phyloP scores from a whole-genome alignment of 2,888 invertebrate genomes.

The Dilophus febrilis region DNA sequence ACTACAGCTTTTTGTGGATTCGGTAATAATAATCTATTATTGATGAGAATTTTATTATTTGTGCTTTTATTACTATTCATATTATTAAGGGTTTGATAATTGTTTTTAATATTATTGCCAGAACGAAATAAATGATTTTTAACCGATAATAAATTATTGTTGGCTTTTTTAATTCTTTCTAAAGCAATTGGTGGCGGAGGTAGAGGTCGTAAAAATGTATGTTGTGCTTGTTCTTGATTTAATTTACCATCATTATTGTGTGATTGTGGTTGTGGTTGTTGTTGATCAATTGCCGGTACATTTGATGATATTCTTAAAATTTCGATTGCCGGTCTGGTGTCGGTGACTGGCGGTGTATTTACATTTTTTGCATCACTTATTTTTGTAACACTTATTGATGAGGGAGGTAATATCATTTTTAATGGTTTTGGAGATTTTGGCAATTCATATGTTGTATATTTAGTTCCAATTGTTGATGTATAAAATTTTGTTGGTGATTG shows the following conservation, averaged over 20 bases:
- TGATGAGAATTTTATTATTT: too few species aligned
- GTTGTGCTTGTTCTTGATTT: slow-evolving; percentile 10
- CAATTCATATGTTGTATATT: slow-evolving; percentile 16
- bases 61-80: too few species aligned
- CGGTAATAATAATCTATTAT: background rate
- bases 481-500: slow-evolving; percentile 11
- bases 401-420: slow-evolving; percentile 19
- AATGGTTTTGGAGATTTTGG: slow-evolving; percentile 11
- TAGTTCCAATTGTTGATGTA: slow-evolving; percentile 20
- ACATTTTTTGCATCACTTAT: slow-evolving; percentile 15
- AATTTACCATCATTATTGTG: background rate
- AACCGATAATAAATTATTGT: too few species aligned
- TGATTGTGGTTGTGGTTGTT: background rate
- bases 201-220: slow-evolving; percentile 23
- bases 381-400: slow-evolving; percentile 24
- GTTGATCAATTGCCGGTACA: slow-evolving; percentile 13
- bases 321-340: slow-evolving; percentile 18
- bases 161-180: slow-evolving; percentile 31
- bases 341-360: slow-evolving; percentile 24
- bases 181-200: slow-evolving; percentile 37
- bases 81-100: slow-evolving; percentile 11
- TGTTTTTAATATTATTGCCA: slow-evolving; percentile 10
- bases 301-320: slow-evolving; percentile 20
- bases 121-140: too few species aligned
- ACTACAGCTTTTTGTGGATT: too few species aligned